phyloP scores from a whole-genome alignment of 2,888 invertebrate genomes.

The Imbricaverruca yamaguchii region DNA sequence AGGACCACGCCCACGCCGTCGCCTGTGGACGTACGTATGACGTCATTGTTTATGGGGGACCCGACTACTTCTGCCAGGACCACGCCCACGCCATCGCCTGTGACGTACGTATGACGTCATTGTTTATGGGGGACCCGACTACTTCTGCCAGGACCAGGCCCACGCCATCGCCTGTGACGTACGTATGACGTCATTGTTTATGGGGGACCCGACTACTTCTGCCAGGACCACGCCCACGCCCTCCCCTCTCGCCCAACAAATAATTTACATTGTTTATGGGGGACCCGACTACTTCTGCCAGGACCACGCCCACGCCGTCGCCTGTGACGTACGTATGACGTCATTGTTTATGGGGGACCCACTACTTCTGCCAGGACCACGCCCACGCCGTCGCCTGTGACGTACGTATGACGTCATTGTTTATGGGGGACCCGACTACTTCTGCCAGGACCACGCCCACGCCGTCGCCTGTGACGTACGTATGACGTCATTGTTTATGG shows the following conservation, averaged over 20 bases:
- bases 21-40: not conserved
- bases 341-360: not conserved
- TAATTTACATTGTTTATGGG: no score
- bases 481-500: not conserved
- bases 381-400: not conserved
- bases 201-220: no score
- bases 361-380: not conserved
- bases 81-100: no score
- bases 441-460: conserved; percentile 1
- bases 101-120: no score
- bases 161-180: no score
- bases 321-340: not conserved
- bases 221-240: no score
- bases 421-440: not conserved
- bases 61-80: no score
- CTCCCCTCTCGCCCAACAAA: no score
- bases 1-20: not conserved
- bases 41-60: no score
- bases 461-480: not conserved
- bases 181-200: no score
- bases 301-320: not conserved
- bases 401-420: not conserved
- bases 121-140: no score
- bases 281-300: not conserved
- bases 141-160: no score